Evolutionary conservation across 2,113 vertebrate genomes (phyloP).

Genomic region (Plotosus lineatus): DNA sequence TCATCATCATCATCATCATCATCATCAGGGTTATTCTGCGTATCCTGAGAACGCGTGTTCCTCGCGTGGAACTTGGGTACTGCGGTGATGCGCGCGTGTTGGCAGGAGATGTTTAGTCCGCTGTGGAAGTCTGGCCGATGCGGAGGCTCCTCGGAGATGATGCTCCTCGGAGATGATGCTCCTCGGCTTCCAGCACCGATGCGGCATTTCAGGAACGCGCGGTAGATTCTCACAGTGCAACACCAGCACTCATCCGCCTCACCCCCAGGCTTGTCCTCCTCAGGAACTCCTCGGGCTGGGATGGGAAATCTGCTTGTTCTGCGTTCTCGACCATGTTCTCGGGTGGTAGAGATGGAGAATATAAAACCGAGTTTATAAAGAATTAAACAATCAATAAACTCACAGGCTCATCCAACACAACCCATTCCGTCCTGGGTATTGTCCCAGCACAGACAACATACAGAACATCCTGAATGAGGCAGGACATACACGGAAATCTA

Average conservation of each 20-base stretch:
- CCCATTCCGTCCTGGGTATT: background rate
- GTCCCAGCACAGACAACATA: background rate
- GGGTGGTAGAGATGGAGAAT: background rate
- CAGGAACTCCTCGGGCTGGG: too few relatives aligned
- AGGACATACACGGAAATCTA: background rate
- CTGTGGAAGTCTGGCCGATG: background rate
- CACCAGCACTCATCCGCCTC: background rate
- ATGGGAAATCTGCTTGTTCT: too few relatives aligned
- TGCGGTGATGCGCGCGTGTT: constrained; percentile 1
- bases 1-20: background rate
- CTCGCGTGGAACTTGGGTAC: constrained; percentile 14
- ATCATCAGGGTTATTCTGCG: background rate
- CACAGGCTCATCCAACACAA: background rate
- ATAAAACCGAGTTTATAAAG: background rate
- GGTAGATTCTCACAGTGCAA: background rate
- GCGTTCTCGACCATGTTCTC: background rate
- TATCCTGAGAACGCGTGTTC: constrained; percentile 2
- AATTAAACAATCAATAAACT: background rate
- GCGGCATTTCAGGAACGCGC: constrained; percentile 8
- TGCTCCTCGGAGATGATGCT: background rate
- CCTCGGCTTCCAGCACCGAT: constrained; percentile 11
- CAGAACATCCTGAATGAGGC: background rate
- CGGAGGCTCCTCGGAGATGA: background rate
- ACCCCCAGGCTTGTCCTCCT: too few relatives aligned
- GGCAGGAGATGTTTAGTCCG: background rate